A percentile compares a stretch with the other conserved stretches of the same genome.
Conservation (phyloP, 2,888 invertebrate species). For the Drosophila fulvimacula region DNA sequence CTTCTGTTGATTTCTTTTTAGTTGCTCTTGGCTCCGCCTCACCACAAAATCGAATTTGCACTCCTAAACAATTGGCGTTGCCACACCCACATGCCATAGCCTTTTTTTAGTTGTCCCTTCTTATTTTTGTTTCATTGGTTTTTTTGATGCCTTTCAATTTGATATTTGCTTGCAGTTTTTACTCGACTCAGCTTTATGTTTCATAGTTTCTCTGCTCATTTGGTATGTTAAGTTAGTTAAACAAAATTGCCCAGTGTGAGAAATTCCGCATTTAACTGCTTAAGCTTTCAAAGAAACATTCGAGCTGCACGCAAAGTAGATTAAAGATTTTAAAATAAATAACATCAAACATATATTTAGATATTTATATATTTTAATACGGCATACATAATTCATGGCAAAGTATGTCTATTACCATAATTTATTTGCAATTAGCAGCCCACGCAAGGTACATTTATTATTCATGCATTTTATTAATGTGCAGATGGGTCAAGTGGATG, state of each 20-base stretch:
- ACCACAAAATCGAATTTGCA: slow-evolving; percentile 83
- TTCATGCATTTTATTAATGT: slow-evolving; percentile 17
- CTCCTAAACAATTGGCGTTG: slow-evolving; percentile 80
- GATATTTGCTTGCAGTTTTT: slow-evolving; percentile 49
- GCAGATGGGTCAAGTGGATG: slow-evolving; percentile 18
- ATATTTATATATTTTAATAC: not conserved
- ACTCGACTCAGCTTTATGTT: slow-evolving; percentile 42
- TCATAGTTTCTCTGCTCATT: not conserved
- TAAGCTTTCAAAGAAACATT: not conserved
- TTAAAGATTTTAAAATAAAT: not conserved
- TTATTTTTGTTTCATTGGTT: slow-evolving; percentile 38
- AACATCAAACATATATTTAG: not conserved
- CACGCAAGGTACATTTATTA: slow-evolving; percentile 1
- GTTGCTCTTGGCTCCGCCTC: slow-evolving; percentile 43
- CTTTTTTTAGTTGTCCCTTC: slow-evolving; percentile 17
- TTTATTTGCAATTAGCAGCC: slow-evolving; percentile 4
- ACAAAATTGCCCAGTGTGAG: not conserved
- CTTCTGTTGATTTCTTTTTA: not conserved
- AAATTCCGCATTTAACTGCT: not conserved
- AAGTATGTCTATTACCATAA: not conserved
- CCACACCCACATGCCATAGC: slow-evolving; percentile 40
- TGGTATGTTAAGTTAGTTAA: slow-evolving; percentile 11
- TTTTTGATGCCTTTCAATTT: slow-evolving; percentile 68
- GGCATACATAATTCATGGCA: not conserved
- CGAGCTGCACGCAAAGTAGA: not conserved